phyloP scores from a whole-genome alignment of 2,888 invertebrate genomes.

The Tenthredo distinguenda region DNA sequence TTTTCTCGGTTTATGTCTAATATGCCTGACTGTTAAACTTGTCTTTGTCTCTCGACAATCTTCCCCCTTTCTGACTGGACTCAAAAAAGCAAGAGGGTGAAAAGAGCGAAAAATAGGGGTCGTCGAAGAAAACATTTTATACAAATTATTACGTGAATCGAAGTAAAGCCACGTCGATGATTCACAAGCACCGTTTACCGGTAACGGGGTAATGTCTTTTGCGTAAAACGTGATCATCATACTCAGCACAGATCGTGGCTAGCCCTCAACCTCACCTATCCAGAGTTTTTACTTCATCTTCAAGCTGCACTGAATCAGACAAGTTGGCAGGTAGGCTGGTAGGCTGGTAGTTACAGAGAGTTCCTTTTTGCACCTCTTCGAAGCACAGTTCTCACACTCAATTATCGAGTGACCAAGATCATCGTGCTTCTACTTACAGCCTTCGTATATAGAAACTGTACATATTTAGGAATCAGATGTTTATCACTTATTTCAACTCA shows the following conservation, averaged over 20 bases:
- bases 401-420: conserved; percentile 35
- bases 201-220: conserved; percentile 15
- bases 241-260: conserved; percentile 22
- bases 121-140: background rate
- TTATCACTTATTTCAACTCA: background rate
- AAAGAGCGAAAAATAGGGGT: background rate
- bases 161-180: background rate
- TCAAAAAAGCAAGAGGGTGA: background rate
- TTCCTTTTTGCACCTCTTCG: conserved; percentile 8
- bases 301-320: background rate
- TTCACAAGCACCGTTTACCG: conserved; percentile 31
- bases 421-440: background rate
- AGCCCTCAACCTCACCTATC: background rate
- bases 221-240: conserved; percentile 43
- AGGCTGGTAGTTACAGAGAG: background rate
- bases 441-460: background rate
- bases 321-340: background rate
- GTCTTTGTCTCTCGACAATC: background rate
- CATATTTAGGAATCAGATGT: background rate
- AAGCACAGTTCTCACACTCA: conserved; percentile 45
- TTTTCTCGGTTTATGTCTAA: background rate
- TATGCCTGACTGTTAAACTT: background rate
- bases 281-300: background rate
- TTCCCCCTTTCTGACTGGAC: background rate
- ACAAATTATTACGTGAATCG: background rate